Evolutionary conservation across 2,113 vertebrate genomes (phyloP).

Genomic region (Cygnus atratus): DNA sequence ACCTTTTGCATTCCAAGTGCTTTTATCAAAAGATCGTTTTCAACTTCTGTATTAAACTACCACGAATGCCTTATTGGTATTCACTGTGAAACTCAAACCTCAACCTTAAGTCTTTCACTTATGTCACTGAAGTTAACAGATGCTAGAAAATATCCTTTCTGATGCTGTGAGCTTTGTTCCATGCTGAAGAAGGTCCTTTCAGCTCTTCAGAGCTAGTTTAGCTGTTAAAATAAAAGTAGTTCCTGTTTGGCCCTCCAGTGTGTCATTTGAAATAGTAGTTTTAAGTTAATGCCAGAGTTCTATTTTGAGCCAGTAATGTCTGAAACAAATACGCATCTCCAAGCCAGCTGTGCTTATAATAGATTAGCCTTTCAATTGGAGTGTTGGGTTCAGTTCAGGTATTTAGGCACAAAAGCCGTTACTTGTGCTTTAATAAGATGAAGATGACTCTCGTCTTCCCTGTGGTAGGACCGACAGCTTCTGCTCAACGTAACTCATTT

Average conservation of each 20-base stretch:
- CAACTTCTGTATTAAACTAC: neutral
- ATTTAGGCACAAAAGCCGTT: neutral
- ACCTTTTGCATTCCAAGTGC: neutral
- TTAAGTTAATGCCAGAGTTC: slow-evolving; percentile 13
- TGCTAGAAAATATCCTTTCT: neutral
- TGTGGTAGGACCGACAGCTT: neutral
- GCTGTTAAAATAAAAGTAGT: neutral
- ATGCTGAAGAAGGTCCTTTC: neutral
- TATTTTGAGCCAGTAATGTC: slow-evolving; percentile 5
- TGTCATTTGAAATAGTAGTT: neutral
- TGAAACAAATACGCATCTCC: slow-evolving; percentile 18
- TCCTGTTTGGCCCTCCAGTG: neutral
- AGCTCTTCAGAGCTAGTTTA: neutral
- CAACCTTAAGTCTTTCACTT: neutral
- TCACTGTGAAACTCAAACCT: neutral
- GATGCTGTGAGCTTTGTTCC: neutral
- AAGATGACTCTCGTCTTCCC: neutral
- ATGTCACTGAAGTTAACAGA: neutral
- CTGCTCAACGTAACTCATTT: neutral
- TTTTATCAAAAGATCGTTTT: neutral
- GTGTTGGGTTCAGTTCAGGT: neutral
- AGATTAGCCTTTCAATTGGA: neutral
- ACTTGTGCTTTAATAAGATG: neutral
- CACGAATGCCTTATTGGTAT: neutral
- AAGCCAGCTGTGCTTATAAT: neutral